Conservation (phyloP, 2,113 vertebrate genomes). For the Phoxinus phoxinus region DNA sequence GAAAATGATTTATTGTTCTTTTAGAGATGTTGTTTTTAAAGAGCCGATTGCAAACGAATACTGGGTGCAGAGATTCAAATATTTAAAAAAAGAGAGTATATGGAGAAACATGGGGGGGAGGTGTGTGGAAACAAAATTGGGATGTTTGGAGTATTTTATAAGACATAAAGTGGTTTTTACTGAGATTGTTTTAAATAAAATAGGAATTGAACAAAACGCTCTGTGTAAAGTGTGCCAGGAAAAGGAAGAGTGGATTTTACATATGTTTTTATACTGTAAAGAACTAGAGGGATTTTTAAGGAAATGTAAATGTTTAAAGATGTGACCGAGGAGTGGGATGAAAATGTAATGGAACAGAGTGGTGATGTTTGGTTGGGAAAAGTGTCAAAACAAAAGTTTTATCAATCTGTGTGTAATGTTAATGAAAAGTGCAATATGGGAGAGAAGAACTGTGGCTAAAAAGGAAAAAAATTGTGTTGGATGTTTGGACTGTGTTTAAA, state of each 20-base stretch:
- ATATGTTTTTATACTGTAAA: neutral
- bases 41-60: no score
- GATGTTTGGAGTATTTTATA: neutral
- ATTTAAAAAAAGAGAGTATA: neutral
- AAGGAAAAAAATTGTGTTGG: no score
- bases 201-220: no score
- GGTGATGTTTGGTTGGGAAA: no score
- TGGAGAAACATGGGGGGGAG: neutral
- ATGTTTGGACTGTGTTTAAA: no score
- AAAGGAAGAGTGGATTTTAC: neutral
- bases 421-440: no score
- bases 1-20: neutral
- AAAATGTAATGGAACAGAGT: no score
- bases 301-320: neutral
- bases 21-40: neutral
- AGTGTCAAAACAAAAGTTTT: no score
- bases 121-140: neutral
- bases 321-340: neutral
- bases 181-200: neutral
- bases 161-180: neutral
- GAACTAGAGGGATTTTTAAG: neutral
- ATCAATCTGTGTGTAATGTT: no score
- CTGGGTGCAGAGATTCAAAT: no score
- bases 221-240: no score
- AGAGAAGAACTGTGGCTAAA: no score